Percentiles rank a stretch among this genome's conserved stretches.
Evolutionary conservation across 2,113 vertebrate genomes (phyloP).

Genomic region (Antechinus flavipes): DNA sequence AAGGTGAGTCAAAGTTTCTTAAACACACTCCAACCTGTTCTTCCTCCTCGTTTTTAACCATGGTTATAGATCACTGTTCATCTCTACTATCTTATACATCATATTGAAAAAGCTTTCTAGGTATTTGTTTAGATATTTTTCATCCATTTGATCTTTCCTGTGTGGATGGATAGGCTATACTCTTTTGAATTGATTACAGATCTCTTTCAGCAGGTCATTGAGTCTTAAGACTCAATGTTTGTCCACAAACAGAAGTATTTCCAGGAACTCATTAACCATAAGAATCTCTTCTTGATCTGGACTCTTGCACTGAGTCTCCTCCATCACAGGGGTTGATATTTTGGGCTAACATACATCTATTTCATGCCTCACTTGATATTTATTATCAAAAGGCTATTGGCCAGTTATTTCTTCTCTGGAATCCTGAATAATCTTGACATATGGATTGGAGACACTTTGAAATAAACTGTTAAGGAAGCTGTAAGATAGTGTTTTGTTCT

Average conservation of each 20-base stretch:
- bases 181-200: background rate
- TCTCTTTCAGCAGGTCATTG: background rate
- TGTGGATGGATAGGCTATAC: background rate
- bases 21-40: background rate
- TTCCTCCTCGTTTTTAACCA: background rate
- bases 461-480: background rate
- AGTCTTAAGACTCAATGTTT: background rate
- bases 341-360: background rate
- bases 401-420: background rate
- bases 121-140: background rate
- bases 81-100: background rate
- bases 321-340: background rate
- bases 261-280: background rate
- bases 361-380: background rate
- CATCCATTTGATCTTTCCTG: background rate
- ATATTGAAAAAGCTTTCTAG: too few relatives aligned
- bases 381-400: background rate
- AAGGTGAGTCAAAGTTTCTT: background rate
- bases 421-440: background rate
- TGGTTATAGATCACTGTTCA: background rate
- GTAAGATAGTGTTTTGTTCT: background rate
- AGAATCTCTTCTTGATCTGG: background rate
- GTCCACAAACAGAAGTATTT: background rate
- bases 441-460: background rate
- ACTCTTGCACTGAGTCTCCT: background rate